Evolutionary conservation across 2,888 invertebrate species (phyloP), one percentile per base, ranked within the genome.

Genomic region (Piscicola geometra): DNA sequence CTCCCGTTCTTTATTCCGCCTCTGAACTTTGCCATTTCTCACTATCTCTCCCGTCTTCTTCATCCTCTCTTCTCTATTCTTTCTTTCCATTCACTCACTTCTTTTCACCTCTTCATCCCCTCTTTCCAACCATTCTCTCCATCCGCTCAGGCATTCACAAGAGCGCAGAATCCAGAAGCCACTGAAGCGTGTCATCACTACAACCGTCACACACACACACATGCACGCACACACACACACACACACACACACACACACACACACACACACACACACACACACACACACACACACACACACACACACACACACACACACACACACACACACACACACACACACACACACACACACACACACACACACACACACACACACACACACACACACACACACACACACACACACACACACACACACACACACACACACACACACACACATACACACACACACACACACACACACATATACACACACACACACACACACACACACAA

Each of bases 281-380:
- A 77, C 32, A 77, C 69, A 76, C 64, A 76, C 74, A 72, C 74
- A 67, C 74, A 76, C 70, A 70, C 73, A 60, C 74, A 35, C 73
- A 67, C 71, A 60, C 67, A 64, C 71, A 64, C 75, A 36, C 68
- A 64, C 71, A 71, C 52, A 67, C 75, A 70, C 73, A 52, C 68
- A 41, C 72, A 76, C 70, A 72, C 74, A 52, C 74, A 76, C 74
- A 70, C 73, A 60, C 70, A 60, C 73, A 73, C 71, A 70, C 71
- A 70, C 71, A 64, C 75, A 41, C 67, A 70, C 71, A 70, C 66
- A 74, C 75, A 60, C 73, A 52, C 72, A 66, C 72, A 75, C 66
- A 75, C 68, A 75, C 66, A 75, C 68, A 75, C 69, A 75, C 68
- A 75, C 69, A 75, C 68, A 66, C 69, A 75, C 68, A 71, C 69